A percentile compares a stretch with the other conserved stretches of the same genome.
Evolutionary conservation across 2,797 vertebrate species (phyloP).

Genomic region (Phaenicophaeus curvirostris): DNA sequence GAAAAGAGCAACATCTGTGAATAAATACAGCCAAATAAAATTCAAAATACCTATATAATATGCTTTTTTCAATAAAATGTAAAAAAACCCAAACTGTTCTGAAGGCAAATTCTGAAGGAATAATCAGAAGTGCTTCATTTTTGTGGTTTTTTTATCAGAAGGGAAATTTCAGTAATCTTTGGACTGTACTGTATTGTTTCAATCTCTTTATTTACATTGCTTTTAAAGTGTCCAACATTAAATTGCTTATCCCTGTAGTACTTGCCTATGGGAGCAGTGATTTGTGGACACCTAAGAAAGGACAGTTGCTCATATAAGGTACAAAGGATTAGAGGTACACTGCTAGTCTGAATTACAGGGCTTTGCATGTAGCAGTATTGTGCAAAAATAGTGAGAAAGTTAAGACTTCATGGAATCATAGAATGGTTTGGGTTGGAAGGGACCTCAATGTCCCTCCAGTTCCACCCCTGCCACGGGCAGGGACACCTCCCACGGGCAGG

Average conservation of each 20-base stretch:
- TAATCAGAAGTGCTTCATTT: neutral
- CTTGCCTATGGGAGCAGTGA: neutral
- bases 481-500: too few species aligned
- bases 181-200: neutral
- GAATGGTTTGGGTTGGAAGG: too few species aligned
- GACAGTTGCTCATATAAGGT: neutral
- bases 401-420: neutral
- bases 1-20: neutral
- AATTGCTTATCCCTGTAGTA: neutral
- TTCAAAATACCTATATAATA: neutral
- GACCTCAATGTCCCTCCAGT: too few species aligned
- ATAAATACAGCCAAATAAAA: neutral
- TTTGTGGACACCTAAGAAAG: neutral
- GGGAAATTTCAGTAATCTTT: neutral
- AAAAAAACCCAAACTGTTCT: neutral
- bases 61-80: neutral
- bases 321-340: neutral
- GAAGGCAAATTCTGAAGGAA: neutral
- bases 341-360: neutral
- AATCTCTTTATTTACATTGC: neutral
- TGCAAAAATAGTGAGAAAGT: neutral
- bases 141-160: neutral
- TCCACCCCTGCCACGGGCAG: too few species aligned
- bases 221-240: neutral
- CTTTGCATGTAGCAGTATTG: neutral